Evolutionary conservation across 1,140 invertebrate genomes (phyloP), one percentile per base, ranked within the genome.

Genomic region (Cataglyphis hispanica): DNA sequence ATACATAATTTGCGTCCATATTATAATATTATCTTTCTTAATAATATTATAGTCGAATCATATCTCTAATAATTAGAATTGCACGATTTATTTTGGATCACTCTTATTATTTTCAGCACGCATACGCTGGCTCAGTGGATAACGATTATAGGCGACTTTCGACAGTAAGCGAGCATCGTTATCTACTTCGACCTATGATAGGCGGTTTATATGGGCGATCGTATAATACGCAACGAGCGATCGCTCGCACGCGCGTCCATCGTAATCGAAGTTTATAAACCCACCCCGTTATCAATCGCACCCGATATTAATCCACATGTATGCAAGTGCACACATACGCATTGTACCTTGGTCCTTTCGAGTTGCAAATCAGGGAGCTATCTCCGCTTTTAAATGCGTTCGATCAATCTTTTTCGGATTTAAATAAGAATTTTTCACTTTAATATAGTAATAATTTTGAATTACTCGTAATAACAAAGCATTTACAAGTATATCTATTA

Each of bases 91-190:
- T 72, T 74, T 72, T 46, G 27, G 3, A 83, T 0, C 27, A 27
- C 1, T 58, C 66, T 40, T 67, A 34, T 40, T 40, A 43, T 58
- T 40, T 22, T 4, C 3, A 34, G 13, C 43, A n/a, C n/a, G 16
- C 31, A n/a, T 1, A 37, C 13, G 10, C 27, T 27, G n/a, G 13
- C 69, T 25, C 3, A 67, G 8, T 13, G 16, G 27, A 37, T 60
- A 72, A 83, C 53, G 56, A 34, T 72, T n/a, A 22, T 31, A 31
- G 7, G 43, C 63, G 53, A 83, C 67, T 83, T 83, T 83, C 53
- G 67, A 83, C 53, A 74, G 78, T 74, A 83, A 83, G 78, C 67
- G 78, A 74, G 25, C 67, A 61, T 83, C 67, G 78, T 83, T 83
- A 83, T 74, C 78, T 56, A 83, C 53, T 83, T 83, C 60, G 78